phyloP scores from a whole-genome alignment of 2,888 invertebrate species.

The Harpalus rufipes region DNA sequence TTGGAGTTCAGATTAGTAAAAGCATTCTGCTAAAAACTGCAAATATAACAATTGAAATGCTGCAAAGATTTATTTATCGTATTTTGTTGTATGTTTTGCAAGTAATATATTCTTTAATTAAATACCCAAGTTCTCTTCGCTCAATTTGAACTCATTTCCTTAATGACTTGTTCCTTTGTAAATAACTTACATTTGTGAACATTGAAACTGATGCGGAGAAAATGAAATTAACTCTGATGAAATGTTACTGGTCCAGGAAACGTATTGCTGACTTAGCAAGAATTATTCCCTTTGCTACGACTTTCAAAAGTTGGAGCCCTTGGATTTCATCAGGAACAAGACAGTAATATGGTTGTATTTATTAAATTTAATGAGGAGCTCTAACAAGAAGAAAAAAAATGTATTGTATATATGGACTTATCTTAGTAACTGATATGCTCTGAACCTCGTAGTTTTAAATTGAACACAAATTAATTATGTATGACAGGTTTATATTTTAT shows the following conservation, averaged over 20 bases:
- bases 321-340: neutral
- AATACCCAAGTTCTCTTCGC: neutral
- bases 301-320: neutral
- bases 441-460: too few relatives aligned
- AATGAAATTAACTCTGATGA: constrained; percentile 24
- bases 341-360: neutral
- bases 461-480: too few relatives aligned
- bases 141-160: neutral
- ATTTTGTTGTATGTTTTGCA: neutral
- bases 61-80: neutral
- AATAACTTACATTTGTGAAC: neutral
- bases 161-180: neutral
- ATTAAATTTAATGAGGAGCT: neutral
- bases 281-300: constrained; percentile 23
- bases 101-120: neutral
- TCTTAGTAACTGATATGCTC: too few relatives aligned
- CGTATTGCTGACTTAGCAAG: constrained; percentile 29
- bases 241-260: constrained; percentile 14
- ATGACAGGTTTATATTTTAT: too few relatives aligned
- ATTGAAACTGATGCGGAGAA: constrained; percentile 1
- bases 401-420: neutral
- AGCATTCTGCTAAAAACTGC: too few relatives aligned
- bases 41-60: neutral
- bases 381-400: neutral
- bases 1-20: too few relatives aligned